Percentiles rank a stretch among this genome's conserved stretches.
Conservation (phyloP, 2,113 vertebrate genomes). For the Tyto alba region DNA sequence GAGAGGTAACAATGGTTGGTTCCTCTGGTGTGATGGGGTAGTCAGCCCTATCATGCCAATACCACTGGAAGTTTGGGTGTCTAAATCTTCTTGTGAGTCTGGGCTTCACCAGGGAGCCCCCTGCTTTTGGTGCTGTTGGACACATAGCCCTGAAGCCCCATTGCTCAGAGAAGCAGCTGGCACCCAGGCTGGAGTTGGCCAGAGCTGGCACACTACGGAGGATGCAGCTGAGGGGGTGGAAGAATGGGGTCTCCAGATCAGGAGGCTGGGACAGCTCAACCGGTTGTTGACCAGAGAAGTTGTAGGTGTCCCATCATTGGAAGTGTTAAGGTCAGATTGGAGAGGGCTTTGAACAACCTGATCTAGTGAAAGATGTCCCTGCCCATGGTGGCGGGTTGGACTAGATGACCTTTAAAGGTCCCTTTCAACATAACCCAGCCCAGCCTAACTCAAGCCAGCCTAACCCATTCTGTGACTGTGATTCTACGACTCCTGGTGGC, state of each 20-base stretch:
- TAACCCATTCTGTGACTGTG: background rate
- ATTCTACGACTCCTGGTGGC: background rate
- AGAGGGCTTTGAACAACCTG: background rate
- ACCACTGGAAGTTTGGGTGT: too few species aligned
- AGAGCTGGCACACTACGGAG: background rate
- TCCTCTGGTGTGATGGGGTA: too few species aligned
- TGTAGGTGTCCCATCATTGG: background rate
- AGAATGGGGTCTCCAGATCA: background rate
- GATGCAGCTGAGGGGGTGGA: rapidly evolving
- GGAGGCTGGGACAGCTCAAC: background rate
- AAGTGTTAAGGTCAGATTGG: background rate
- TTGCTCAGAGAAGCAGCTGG: background rate
- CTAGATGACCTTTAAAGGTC: background rate
- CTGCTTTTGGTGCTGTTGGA: background rate
- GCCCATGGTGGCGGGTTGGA: background rate
- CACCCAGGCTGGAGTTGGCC: background rate
- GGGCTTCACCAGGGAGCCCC: background rate
- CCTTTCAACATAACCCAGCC: background rate
- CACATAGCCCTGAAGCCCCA: background rate
- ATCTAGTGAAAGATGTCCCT: background rate
- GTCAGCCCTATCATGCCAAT: too few species aligned
- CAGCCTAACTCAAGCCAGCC: background rate
- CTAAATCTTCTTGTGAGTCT: background rate
- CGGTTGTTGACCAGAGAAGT: background rate
- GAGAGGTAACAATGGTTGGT: too few species aligned